These are phyloP conservation scores for Dreissena rostriformis DNA, from an alignment of 1,140 invertebrate species.

Conservation along the genomic window DNA sequence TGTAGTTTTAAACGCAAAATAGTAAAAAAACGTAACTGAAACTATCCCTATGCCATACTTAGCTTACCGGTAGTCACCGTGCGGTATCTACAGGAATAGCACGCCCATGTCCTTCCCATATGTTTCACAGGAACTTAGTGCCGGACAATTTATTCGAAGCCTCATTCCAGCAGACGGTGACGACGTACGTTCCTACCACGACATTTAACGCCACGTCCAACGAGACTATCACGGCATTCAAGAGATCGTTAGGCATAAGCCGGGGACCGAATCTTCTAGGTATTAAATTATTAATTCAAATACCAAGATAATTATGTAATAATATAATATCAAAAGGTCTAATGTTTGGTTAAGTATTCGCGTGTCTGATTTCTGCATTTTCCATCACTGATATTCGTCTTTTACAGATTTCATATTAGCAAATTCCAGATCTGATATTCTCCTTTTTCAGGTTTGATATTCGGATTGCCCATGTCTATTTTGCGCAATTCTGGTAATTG, in stretches of 20 bases:
- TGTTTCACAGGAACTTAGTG: not conserved
- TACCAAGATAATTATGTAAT: not conserved
- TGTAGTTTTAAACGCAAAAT: too few relatives aligned
- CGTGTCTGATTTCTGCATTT: too few relatives aligned
- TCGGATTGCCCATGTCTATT: too few relatives aligned
- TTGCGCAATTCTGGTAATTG: too few relatives aligned
- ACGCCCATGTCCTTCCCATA: too few relatives aligned
- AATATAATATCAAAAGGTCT: not conserved
- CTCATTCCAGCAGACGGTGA: not conserved
- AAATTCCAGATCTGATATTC: not conserved
- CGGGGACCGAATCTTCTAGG: not conserved
- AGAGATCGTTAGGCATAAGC: not conserved
- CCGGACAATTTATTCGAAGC: conserved; percentile 15
- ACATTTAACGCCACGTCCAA: not conserved
- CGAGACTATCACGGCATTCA: not conserved
- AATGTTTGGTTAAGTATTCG: not conserved
- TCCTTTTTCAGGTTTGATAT: not conserved
- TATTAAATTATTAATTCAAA: not conserved
- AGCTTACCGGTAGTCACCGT: too few relatives aligned
- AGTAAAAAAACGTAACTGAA: too few relatives aligned
- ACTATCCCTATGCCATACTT: too few relatives aligned
- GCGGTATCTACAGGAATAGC: too few relatives aligned
- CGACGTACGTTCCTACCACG: not conserved
- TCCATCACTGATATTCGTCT: not conserved
- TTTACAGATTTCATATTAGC: not conserved